Percentiles rank a stretch among this genome's conserved stretches.
Conservation (phyloP, 2,888 invertebrate species). For the Fissipunctia ypsillon region DNA sequence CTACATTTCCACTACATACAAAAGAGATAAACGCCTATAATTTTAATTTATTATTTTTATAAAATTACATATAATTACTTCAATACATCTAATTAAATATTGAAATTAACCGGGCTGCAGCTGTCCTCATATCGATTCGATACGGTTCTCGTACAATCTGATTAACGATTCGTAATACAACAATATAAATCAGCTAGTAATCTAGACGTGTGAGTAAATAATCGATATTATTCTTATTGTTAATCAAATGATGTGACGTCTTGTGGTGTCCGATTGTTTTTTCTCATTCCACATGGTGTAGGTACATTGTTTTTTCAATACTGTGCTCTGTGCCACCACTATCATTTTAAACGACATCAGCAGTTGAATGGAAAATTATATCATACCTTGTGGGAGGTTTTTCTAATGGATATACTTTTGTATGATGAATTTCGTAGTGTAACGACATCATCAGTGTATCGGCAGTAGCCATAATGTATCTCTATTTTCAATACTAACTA, state of each 20-base stretch:
- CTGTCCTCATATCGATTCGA: constrained; percentile 61
- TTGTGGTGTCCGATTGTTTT: constrained; percentile 25
- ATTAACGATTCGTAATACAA: constrained; percentile 55
- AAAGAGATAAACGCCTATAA: constrained; percentile 18
- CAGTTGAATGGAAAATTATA: too few relatives aligned
- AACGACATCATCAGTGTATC: too few relatives aligned
- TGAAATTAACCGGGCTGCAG: constrained; percentile 49
- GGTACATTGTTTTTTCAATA: too few relatives aligned
- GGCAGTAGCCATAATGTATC: too few relatives aligned
- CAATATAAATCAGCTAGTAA: constrained; percentile 57
- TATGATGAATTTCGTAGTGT: too few relatives aligned
- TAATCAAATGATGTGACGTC: constrained; percentile 46
- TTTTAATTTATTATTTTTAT: constrained; percentile 29
- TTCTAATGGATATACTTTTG: too few relatives aligned
- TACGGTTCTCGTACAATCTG: constrained; percentile 49
- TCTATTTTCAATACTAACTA: neutral
- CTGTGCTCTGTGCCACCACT: too few relatives aligned
- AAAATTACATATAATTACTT: constrained; percentile 39
- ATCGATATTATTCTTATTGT: constrained; percentile 52
- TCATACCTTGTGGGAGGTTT: too few relatives aligned
- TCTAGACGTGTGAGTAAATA: constrained; percentile 52
- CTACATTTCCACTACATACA: constrained; percentile 1
- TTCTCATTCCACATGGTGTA: neutral
- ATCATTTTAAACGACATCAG: too few relatives aligned
- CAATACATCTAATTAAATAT: constrained; percentile 55